phyloP scores from a whole-genome alignment of 2,888 invertebrate species.

The Drosophila rellima region DNA sequence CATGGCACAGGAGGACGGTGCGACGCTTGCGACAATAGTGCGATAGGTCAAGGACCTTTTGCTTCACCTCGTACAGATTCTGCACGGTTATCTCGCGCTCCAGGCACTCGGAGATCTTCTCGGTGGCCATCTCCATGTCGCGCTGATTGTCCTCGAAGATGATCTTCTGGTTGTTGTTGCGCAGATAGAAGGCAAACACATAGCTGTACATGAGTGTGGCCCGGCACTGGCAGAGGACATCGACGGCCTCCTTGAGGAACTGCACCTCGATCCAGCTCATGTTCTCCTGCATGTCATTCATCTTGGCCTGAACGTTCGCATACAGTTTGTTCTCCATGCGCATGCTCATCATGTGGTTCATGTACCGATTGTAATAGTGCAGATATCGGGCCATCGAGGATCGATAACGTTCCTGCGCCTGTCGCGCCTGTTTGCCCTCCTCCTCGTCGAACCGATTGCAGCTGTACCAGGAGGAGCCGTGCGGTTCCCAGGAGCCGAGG shows the following conservation, averaged over 20 bases:
- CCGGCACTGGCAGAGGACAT: slow-evolving; percentile 97
- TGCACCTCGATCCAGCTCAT: slow-evolving; percentile 99
- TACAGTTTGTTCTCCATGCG: slow-evolving; percentile 99
- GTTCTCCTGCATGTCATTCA: slow-evolving; percentile 99
- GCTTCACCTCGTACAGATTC: slow-evolving; percentile 98
- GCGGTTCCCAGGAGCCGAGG: slow-evolving; percentile 99
- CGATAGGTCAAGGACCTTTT: slow-evolving; percentile 96
- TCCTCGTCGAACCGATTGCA: slow-evolving; percentile 99
- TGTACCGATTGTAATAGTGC: slow-evolving; percentile 99
- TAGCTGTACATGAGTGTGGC: slow-evolving; percentile 99
- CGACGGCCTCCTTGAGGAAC: slow-evolving; percentile 98
- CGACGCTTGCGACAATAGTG: slow-evolving; percentile 99
- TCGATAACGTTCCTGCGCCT: slow-evolving; percentile 97
- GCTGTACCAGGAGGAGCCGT: slow-evolving; percentile 99
- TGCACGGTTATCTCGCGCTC: slow-evolving; percentile 98
- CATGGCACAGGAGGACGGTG: slow-evolving; percentile 97
- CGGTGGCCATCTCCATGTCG: slow-evolving; percentile 98
- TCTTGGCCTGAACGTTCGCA: slow-evolving; percentile 97
- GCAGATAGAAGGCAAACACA: slow-evolving; percentile 99
- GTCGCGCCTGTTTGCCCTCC: slow-evolving; percentile 97
- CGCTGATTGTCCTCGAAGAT: slow-evolving; percentile 99
- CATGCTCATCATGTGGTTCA: slow-evolving; percentile 99
- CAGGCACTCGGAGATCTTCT: slow-evolving; percentile 98
- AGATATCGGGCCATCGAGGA: slow-evolving; percentile 97
- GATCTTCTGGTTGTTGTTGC: slow-evolving; percentile 98